Conservation (phyloP, 92 coral and sea anemone genomes). For the Muricea muricata region DNA sequence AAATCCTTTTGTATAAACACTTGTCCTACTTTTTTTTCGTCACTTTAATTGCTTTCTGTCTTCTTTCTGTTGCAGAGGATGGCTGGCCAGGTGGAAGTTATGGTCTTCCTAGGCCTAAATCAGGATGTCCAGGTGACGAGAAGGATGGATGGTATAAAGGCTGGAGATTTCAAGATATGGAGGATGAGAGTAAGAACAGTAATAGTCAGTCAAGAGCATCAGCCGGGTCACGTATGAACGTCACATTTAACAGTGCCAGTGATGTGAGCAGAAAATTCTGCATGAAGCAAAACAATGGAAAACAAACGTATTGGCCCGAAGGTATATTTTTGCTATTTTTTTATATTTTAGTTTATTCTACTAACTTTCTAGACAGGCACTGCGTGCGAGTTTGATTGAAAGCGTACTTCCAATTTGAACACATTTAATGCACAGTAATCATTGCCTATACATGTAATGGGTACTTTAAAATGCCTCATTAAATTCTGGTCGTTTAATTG, state of each 20-base stretch:
- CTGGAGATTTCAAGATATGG: conserved; percentile 24
- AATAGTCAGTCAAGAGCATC: background rate
- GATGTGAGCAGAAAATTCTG: conserved; percentile 22
- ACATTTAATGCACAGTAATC: too few relatives aligned
- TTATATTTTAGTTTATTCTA: background rate
- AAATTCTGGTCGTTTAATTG: too few relatives aligned
- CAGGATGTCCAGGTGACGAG: conserved; percentile 22
- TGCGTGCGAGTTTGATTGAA: too few relatives aligned
- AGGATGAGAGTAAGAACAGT: background rate
- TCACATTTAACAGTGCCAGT: background rate
- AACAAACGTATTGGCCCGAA: background rate
- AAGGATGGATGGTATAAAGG: background rate
- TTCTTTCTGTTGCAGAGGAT: conserved; percentile 1
- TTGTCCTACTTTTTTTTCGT: too few relatives aligned
- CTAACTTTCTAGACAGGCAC: background rate
- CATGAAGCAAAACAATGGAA: conserved; percentile 9
- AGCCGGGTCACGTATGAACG: conserved; percentile 1
- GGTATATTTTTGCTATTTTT: background rate
- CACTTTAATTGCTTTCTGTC: too few relatives aligned
- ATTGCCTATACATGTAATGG: too few relatives aligned
- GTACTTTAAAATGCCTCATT: too few relatives aligned
- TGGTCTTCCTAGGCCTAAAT: conserved; percentile 9
- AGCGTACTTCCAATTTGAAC: too few relatives aligned
- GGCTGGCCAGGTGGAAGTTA: conserved; percentile 27
- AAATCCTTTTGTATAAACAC: too few relatives aligned